Evolutionary conservation across 2,888 invertebrate genomes (phyloP).

Genomic region (Drosophila suboccidentalis): DNA sequence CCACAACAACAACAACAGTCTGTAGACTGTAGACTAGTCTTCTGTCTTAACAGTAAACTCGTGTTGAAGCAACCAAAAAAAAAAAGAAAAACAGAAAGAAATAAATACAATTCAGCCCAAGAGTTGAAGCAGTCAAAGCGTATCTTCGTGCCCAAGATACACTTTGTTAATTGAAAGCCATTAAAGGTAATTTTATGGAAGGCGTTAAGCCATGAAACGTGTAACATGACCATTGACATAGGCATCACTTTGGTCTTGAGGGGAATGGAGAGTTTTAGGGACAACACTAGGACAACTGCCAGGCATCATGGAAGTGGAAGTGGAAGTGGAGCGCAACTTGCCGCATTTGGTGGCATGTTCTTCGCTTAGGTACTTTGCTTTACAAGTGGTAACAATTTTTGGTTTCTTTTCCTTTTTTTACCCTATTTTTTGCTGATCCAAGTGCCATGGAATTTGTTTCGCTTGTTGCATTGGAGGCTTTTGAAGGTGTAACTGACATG

Average conservation of each 20-base stretch:
- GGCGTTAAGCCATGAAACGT: slow-evolving; percentile 86
- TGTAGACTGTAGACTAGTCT: slow-evolving; percentile 12
- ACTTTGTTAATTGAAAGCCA: slow-evolving; percentile 86
- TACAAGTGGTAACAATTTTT: slow-evolving; percentile 68
- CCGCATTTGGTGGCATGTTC: slow-evolving; percentile 58
- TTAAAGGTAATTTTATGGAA: slow-evolving; percentile 86
- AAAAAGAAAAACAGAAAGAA: too few relatives aligned
- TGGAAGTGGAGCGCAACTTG: slow-evolving; percentile 59
- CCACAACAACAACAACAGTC: slow-evolving; percentile 22
- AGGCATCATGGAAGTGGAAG: slow-evolving; percentile 53
- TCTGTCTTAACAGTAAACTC: slow-evolving; percentile 65
- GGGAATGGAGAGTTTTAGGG: neutral
- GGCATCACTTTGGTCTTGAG: slow-evolving; percentile 31
- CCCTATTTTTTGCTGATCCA: slow-evolving; percentile 15
- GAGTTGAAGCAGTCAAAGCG: slow-evolving; percentile 14
- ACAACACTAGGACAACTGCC: slow-evolving; percentile 36
- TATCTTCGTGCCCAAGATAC: slow-evolving; percentile 79
- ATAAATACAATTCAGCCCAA: slow-evolving; percentile 27
- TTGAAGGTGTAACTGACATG: slow-evolving; percentile 41
- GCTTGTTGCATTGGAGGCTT: slow-evolving; percentile 44
- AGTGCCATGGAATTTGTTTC: slow-evolving; percentile 76
- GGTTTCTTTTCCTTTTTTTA: slow-evolving; percentile 10
- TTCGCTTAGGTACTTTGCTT: slow-evolving; percentile 57
- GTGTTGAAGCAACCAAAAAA: slow-evolving; percentile 37
- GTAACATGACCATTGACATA: slow-evolving; percentile 84